Base-by-base conservation (phyloP, 1,140 invertebrate species). In the Danaus plexippus region DNA sequence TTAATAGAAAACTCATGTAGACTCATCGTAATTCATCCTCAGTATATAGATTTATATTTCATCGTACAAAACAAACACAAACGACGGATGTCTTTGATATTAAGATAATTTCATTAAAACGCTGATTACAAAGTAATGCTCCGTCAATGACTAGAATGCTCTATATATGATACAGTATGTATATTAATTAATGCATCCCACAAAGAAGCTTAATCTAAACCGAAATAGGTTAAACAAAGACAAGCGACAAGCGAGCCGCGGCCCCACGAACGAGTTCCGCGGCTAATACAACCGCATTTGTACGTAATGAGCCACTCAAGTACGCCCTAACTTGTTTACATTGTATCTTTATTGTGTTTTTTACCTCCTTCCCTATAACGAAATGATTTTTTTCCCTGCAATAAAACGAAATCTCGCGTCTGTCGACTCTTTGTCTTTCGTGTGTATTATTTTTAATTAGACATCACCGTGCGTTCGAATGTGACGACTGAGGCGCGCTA, bases 291-390 rank as follows among this genome's bases (percentile, higher is more conserved):
- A 69, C 66, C 77, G 77, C 76, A 82, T 84, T 80, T 78, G 75
- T 76, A 64, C 69, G 71, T 86, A 86, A 86, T 86, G 79, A 86
- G 83, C 80, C 74, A 80, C 83, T 86, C 80, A 86, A 86, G 83
- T 84, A 83, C 83, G 64, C 74, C 73, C 72, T 84, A 86, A 86
- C 80, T 81, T 86, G 80, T 84, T 84, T 86, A 86, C 83, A 84
- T 84, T 81, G 83, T 84, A 72, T 82, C 83, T 86, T 86, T 86
- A 86, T 86, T 86, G 80, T 86, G 79, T 83, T 81, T 83, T 81
- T 84, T 83, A 72, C 74, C 74, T 79, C 75, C 74, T 79, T 77
- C 73, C 68, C 76, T 77, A 79, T 77, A 75, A 70, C 76, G 61
- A 71, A 74, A 79, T 81, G 68, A 75, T 79, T 82, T 77, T 78